These are phyloP conservation scores for Drosophila pseudoobscura DNA, from an alignment of 1,140 invertebrate genomes.

Conservation along the genomic window DNA sequence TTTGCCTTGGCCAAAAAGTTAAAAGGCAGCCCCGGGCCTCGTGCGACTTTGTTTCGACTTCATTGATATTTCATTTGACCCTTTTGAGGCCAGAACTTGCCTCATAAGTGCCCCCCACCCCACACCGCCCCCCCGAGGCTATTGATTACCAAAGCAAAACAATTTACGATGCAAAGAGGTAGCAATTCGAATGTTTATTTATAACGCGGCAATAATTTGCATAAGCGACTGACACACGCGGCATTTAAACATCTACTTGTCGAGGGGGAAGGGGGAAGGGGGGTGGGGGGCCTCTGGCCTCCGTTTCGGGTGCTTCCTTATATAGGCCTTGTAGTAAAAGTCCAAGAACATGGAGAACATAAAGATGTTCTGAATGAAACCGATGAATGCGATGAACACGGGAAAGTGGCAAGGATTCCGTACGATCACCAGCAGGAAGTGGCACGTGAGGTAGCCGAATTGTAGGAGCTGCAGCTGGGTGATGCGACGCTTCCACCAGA, in stretches of 20 bases:
- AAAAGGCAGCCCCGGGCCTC: constrained; percentile 47
- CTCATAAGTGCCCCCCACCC: constrained; percentile 19
- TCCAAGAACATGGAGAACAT: constrained; percentile 81
- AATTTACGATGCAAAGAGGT: constrained; percentile 26
- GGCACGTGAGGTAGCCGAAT: constrained; percentile 86
- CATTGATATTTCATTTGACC: constrained; percentile 44
- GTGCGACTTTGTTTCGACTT: constrained; percentile 1
- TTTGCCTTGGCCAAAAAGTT: constrained; percentile 45
- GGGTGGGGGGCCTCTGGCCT: not conserved
- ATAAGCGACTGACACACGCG: constrained; percentile 23
- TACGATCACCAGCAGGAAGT: constrained; percentile 83
- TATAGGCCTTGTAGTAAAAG: constrained; percentile 74
- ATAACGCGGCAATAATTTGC: constrained; percentile 48
- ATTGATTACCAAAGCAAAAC: constrained; percentile 46
- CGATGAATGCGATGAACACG: constrained; percentile 57
- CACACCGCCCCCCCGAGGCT: no score
- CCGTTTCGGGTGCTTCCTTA: constrained; percentile 32
- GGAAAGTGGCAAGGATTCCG: constrained; percentile 68
- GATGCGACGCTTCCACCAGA: constrained; percentile 78
- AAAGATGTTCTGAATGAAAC: constrained; percentile 71
- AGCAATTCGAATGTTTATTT: constrained; percentile 65
- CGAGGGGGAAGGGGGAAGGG: not conserved
- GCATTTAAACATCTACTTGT: constrained; percentile 33
- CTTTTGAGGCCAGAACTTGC: constrained; percentile 25
- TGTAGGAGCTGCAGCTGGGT: constrained; percentile 73